Evolutionary conservation across 1,140 invertebrate genomes (phyloP).

Genomic region (Glomeris maerens): DNA sequence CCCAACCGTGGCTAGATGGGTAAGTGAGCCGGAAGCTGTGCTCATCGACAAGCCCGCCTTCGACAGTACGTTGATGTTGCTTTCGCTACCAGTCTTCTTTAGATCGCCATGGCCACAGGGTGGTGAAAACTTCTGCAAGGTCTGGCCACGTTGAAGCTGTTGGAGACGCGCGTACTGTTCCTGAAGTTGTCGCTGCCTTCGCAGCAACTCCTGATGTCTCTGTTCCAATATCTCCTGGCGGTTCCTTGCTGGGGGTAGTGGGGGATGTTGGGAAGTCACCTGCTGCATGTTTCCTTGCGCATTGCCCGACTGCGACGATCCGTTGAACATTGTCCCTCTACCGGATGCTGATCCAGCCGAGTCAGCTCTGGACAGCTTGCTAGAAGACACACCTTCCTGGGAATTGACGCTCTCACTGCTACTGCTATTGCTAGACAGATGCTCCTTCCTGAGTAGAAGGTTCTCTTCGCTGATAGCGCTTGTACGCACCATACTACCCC

Average conservation of each 20-base stretch:
- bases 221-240: constrained; percentile 64
- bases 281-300: constrained; percentile 18
- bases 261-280: constrained; percentile 15
- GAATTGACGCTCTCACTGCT: constrained; percentile 63
- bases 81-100: constrained; percentile 79
- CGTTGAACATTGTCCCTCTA: background rate
- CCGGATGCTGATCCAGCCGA: constrained; percentile 3
- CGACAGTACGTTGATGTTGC: constrained; percentile 65
- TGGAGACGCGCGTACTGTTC: constrained; percentile 76
- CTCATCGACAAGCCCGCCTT: constrained; percentile 52
- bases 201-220: constrained; percentile 66
- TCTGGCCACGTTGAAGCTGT: constrained; percentile 60
- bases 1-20: constrained; percentile 37
- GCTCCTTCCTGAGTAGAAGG: constrained; percentile 14
- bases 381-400: constrained; percentile 39
- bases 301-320: background rate
- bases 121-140: constrained; percentile 41
- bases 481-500: constrained; percentile 11
- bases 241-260: constrained; percentile 23
- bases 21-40: constrained; percentile 45
- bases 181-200: constrained; percentile 70
- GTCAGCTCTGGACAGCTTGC: background rate
- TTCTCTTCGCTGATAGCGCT: constrained; percentile 10
- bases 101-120: constrained; percentile 43
- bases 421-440: constrained; percentile 40